Base-by-base conservation (phyloP, 53 echinoderm and acorn worm species). In the Zoroaster sp. region DNA sequence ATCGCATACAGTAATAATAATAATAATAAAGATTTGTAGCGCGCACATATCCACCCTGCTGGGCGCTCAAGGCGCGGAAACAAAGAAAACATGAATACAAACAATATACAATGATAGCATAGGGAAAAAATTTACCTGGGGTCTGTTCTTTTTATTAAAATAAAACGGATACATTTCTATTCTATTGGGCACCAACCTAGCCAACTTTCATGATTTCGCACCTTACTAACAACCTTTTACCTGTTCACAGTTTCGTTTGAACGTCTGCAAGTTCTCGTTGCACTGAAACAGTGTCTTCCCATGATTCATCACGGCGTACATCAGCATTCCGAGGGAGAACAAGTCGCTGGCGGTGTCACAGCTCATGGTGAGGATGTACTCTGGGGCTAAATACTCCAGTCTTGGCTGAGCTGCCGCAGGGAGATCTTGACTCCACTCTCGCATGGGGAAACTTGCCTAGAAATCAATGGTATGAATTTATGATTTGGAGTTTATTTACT, bases 321-420 rank as follows among this genome's bases (percentile, higher is more conserved):
- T 97, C 32, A 97, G 90, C 93, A 97, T 94, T 1, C 95, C 97
- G 21, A 97, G 90, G 4, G 95, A 95, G 91, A 95, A 97, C 71
- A 97, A 88, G 77, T 97, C 97, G 78, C 97, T 97, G 42, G 97
- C 91, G 32, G 97, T 97, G 78, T 97, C 97, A 78, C 97, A 97
- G 71, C 94, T 95, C 76, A 94, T 87, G 0, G 97, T 97, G 40
- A 97, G 89, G 20, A 92, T 53, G 69, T 97, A 95, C 81, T 97
- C 97, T 20, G 97, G 97, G 55, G 97, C 97, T 82, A 97, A 49
- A 71, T 89, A 97, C 80, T 97, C 91, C 67, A 97, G 74, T 41
- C 89, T 86, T 2, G 97, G 97, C 65, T 95, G 95, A 17, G 95
- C 93, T 13, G 87, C 83, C 2, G 94, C 87, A 4, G 97, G 78